A percentile compares a stretch with the other conserved stretches of the same genome.
Conservation (phyloP, 2,888 invertebrate species). For the Limnephilus rhombicus region DNA sequence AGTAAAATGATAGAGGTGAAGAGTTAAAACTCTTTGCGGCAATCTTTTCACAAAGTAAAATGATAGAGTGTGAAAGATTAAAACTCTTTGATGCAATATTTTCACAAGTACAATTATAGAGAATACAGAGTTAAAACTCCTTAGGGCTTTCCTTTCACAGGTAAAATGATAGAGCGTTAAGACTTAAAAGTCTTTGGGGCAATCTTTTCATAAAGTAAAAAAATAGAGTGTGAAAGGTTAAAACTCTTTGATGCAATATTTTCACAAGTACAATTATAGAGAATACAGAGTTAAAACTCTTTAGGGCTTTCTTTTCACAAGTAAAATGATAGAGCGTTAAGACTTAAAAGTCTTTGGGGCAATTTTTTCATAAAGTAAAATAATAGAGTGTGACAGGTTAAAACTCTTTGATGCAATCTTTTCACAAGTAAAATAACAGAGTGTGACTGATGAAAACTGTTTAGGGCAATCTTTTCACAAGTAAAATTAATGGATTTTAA, state of each 20-base stretch:
- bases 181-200: neutral
- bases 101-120: neutral
- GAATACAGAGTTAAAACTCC: too few species aligned
- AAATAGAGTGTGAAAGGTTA: neutral
- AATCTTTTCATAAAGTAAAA: neutral
- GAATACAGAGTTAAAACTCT: neutral
- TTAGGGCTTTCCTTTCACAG: neutral
- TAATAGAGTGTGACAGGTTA: neutral
- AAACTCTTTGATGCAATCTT: neutral
- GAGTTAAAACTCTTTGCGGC: too few species aligned
- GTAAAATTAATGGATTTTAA: too few species aligned
- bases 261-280: too few species aligned
- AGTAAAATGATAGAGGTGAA: neutral
- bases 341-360: too few species aligned
- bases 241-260: too few species aligned
- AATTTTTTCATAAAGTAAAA: too few species aligned
- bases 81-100: neutral
- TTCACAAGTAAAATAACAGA: neutral
- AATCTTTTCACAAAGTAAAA: too few species aligned
- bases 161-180: too few species aligned
- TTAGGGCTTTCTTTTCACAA: neutral
- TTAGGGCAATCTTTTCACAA: too few species aligned
- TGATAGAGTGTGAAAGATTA: neutral
- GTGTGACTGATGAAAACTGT: too few species aligned
- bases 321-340: too few species aligned